Conservation (phyloP, 2,797 vertebrate genomes). For the Spinibarbus caldwelli region DNA sequence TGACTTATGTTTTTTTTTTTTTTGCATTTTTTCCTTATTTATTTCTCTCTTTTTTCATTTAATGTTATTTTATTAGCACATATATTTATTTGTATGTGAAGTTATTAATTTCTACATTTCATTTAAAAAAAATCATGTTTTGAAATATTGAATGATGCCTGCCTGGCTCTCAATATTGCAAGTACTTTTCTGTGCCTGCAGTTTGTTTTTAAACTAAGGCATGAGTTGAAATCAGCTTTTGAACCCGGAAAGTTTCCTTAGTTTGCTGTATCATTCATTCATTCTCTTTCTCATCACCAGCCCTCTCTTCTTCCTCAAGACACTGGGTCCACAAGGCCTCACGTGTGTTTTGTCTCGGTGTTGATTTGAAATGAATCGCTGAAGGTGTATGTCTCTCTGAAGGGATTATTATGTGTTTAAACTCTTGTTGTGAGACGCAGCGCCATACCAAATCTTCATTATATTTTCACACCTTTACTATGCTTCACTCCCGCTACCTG, state of each 20-base stretch:
- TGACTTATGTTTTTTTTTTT: too few species aligned
- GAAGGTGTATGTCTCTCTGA: constrained; percentile 38
- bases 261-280: neutral
- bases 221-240: neutral
- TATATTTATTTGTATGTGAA: neutral
- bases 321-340: constrained; percentile 5
- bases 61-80: neutral
- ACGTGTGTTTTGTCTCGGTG: constrained; percentile 28
- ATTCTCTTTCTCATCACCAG: neutral
- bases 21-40: too few species aligned
- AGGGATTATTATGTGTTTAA: constrained; percentile 56
- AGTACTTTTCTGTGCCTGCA: neutral
- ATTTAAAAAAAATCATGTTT: neutral
- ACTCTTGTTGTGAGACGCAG: constrained; percentile 47
- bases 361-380: constrained; percentile 42
- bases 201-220: neutral
- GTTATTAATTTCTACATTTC: neutral
- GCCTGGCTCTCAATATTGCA: neutral
- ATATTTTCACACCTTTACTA: constrained; percentile 62
- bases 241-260: neutral
- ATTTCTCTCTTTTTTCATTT: neutral
- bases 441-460: constrained; percentile 56
- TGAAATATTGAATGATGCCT: neutral
- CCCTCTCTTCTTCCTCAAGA: neutral
- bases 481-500: constrained; percentile 22